phyloP scores from a whole-genome alignment of 2,113 vertebrate species.

The Salvator merianae region DNA sequence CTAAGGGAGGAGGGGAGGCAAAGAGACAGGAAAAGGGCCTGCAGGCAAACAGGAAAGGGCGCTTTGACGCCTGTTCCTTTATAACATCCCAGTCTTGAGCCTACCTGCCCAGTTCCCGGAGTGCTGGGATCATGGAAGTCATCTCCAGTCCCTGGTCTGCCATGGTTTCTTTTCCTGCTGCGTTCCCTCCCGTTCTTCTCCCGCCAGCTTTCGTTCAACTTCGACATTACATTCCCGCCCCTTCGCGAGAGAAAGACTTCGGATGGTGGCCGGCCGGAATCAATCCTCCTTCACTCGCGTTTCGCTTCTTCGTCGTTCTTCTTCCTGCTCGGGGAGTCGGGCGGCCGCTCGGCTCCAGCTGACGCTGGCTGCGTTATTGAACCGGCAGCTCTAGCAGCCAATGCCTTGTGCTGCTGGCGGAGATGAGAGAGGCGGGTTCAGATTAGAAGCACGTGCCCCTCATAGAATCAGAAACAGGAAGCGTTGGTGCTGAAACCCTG shows the following conservation, averaged over 20 bases:
- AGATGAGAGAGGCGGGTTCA: too few species aligned
- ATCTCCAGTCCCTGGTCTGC: conserved; percentile 88
- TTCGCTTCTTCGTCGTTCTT: background rate
- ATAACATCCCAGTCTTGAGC: background rate
- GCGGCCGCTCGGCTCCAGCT: too few species aligned
- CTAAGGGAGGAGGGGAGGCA: background rate
- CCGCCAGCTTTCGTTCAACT: conserved; percentile 10
- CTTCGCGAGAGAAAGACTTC: accelerated
- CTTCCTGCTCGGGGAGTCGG: too few species aligned
- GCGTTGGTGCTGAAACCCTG: too few species aligned
- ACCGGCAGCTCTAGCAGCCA: too few species aligned
- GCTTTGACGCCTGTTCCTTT: too few species aligned
- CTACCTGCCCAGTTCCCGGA: conserved; percentile 91
- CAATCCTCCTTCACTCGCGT: conserved; percentile 47
- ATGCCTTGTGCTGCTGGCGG: too few species aligned
- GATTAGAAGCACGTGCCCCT: too few species aligned
- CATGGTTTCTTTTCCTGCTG: conserved; percentile 15
- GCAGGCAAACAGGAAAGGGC: background rate
- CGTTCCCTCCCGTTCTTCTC: background rate
- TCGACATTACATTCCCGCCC: background rate
- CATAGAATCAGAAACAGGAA: too few species aligned
- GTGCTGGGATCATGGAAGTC: conserved; percentile 95
- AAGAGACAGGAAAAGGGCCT: background rate
- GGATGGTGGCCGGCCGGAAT: conserved; percentile 34
- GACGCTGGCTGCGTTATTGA: too few species aligned